These are phyloP conservation scores for Drosophila cognata DNA, from an alignment of 2,888 invertebrate genomes.

Conservation along the genomic window DNA sequence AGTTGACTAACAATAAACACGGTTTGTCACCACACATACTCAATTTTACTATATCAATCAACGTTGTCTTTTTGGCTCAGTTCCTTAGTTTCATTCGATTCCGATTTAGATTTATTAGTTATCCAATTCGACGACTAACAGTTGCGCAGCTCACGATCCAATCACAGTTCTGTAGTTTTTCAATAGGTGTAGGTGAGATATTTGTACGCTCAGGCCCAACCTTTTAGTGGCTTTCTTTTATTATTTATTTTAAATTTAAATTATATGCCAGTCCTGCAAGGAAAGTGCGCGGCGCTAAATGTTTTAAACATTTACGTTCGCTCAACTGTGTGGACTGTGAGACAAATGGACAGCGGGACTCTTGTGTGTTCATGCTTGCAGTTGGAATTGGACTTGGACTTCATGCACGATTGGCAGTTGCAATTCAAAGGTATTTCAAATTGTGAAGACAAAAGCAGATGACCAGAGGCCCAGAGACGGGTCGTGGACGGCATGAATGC, in stretches of 20 bases:
- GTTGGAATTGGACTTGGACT: conserved; percentile 43
- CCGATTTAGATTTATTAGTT: not conserved
- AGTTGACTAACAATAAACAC: not conserved
- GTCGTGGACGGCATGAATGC: conserved; percentile 53
- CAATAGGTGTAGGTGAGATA: conserved; percentile 16
- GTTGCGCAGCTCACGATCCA: not conserved
- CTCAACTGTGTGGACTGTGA: conserved; percentile 19
- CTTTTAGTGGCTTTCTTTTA: conserved; percentile 40
- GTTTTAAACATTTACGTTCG: conserved; percentile 66
- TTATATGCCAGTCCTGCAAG: conserved; percentile 65
- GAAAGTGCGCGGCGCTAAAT: conserved; percentile 75
- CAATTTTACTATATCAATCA: not conserved
- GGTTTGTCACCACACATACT: not conserved
- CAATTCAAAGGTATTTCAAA: conserved; percentile 81
- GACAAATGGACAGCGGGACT: conserved; percentile 22
- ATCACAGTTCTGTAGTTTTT: not conserved
- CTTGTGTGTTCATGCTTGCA: conserved; percentile 32
- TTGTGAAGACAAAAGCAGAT: conserved; percentile 50
- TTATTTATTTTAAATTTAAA: conserved; percentile 74
- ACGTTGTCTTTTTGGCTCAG: not conserved
- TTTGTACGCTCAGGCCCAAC: not conserved
- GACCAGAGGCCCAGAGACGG: conserved; percentile 16
- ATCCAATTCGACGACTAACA: not conserved
- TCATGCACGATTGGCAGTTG: conserved; percentile 84
- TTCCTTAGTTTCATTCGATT: not conserved